Conservation (phyloP, 1,140 invertebrate species). For the Drosophila hydei region DNA sequence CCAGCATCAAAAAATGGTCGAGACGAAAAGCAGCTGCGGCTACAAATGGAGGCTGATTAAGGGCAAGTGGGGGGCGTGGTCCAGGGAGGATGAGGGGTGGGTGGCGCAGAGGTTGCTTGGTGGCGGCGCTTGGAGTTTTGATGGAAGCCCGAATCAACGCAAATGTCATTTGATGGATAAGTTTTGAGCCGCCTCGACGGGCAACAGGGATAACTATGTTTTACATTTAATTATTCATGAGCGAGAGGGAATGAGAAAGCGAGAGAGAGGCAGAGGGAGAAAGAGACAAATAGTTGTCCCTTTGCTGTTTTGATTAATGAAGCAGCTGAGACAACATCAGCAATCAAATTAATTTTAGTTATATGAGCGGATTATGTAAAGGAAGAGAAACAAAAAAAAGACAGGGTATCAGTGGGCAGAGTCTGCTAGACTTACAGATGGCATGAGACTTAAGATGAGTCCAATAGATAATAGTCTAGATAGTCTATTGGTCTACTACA, state of each 20-base stretch:
- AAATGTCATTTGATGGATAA: constrained; percentile 80
- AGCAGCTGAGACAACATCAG: constrained; percentile 81
- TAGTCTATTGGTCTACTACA: too few species aligned
- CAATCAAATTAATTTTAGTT: constrained; percentile 82
- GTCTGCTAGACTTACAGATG: neutral
- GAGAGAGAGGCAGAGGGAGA: constrained; percentile 18
- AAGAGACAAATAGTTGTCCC: constrained; percentile 15
- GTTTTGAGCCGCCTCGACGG: constrained; percentile 57
- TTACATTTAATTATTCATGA: constrained; percentile 78
- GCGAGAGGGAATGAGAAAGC: neutral
- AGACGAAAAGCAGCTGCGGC: constrained; percentile 5
- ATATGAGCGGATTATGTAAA: constrained; percentile 73
- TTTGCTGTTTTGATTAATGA: constrained; percentile 71
- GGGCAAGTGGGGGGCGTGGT: neutral
- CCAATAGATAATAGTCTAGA: too few species aligned
- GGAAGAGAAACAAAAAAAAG: neutral
- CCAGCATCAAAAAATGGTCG: constrained; percentile 3
- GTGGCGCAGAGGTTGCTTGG: constrained; percentile 5
- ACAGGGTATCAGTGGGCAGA: constrained; percentile 7
- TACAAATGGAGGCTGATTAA: neutral
- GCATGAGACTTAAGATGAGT: too few species aligned
- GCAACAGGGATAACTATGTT: constrained; percentile 66
- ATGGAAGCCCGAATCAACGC: constrained; percentile 73
- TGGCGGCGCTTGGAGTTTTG: constrained; percentile 11
- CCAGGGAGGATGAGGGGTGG: neutral